Evolutionary conservation across 2,113 vertebrate species (phyloP).

Genomic region (Anas platyrhynchos): DNA sequence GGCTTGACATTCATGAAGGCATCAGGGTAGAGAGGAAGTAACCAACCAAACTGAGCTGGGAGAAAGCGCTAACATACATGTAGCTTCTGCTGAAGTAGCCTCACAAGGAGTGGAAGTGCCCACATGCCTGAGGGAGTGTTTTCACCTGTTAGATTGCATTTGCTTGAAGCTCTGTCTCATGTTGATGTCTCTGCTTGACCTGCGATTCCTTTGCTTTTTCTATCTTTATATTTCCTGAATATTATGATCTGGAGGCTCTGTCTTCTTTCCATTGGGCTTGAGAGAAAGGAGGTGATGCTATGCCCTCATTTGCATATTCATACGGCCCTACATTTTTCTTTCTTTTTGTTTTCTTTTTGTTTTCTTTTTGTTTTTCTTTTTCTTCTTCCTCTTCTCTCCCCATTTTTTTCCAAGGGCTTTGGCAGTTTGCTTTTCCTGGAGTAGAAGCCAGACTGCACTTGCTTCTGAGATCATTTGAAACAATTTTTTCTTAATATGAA

Average conservation of each 20-base stretch:
- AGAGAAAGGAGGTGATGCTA: background rate
- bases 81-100: background rate
- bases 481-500: background rate
- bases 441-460: background rate
- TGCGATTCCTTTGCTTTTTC: slow-evolving; percentile 32
- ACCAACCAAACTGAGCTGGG: background rate
- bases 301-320: background rate
- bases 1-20: background rate
- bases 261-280: slow-evolving; percentile 18
- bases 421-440: background rate
- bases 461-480: background rate
- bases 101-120: background rate
- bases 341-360: background rate
- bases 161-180: slow-evolving; percentile 36
- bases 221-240: slow-evolving; percentile 20
- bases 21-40: background rate
- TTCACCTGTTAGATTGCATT: slow-evolving; percentile 51
- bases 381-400: background rate
- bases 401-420: background rate
- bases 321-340: background rate
- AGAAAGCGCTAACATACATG: background rate
- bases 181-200: background rate
- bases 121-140: background rate
- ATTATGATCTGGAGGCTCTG: slow-evolving; percentile 27
- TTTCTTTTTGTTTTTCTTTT: background rate